Conservation (phyloP, 92 coral and sea anemone genomes). For the Plumapathes pennacea region DNA sequence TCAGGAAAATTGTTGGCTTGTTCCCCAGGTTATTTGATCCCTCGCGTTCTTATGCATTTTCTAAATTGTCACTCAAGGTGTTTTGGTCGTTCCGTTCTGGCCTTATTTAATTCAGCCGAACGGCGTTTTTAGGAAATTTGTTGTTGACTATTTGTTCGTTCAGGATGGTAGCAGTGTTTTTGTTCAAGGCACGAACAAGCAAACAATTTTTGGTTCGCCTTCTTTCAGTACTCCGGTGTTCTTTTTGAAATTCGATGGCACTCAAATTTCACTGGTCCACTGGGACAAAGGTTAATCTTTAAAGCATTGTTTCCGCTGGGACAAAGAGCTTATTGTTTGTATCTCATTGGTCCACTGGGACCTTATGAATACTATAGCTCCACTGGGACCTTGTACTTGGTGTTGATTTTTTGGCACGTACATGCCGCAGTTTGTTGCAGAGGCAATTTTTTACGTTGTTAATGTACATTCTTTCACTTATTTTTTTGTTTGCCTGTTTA, state of each 20-base stretch:
- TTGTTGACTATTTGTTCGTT: conserved; percentile 32
- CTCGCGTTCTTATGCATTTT: conserved; percentile 5
- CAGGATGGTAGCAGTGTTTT: conserved; percentile 52
- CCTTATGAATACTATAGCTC: background rate
- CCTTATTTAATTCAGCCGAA: conserved; percentile 19
- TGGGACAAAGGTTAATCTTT: conserved; percentile 13
- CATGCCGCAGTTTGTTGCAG: too few relatives aligned
- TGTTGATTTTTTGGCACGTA: too few relatives aligned
- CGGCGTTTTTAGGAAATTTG: conserved; percentile 28
- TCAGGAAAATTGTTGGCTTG: conserved; percentile 52
- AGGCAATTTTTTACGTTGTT: background rate
- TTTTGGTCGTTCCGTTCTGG: conserved; percentile 39
- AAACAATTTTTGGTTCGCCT: conserved; percentile 53
- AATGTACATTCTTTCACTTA: too few relatives aligned
- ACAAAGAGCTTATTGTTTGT: background rate
- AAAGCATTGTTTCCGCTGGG: conserved; percentile 8
- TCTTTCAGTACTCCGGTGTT: conserved; percentile 40
- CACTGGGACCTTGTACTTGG: conserved; percentile 1
- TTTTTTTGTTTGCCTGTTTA: too few relatives aligned
- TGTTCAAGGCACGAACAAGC: conserved; percentile 57
- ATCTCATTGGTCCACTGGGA: conserved; percentile 13
- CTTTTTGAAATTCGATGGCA: conserved; percentile 13
- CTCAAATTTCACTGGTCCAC: conserved; percentile 2
- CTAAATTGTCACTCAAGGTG: conserved; percentile 13
- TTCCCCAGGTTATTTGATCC: conserved; percentile 31